phyloP scores from a whole-genome alignment of 2,113 vertebrate genomes.

The Marmota monax region DNA sequence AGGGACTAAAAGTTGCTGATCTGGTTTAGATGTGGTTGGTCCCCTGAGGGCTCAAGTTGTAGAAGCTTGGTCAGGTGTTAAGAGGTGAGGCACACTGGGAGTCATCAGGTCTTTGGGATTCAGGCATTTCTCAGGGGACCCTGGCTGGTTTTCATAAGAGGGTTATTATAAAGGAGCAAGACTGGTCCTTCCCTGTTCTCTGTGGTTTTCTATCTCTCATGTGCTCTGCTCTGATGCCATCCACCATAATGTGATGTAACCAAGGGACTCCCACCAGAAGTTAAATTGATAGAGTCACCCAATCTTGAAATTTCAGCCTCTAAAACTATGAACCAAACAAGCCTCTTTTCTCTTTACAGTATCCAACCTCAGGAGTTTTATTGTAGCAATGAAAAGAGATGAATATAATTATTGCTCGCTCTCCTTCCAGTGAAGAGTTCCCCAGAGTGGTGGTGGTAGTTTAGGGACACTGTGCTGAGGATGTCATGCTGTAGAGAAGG shows the following conservation, averaged over 20 bases:
- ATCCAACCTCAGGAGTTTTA: background rate
- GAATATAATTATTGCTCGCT: background rate
- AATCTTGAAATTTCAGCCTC: background rate
- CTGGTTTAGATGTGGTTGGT: background rate
- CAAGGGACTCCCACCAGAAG: background rate
- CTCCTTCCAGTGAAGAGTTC: background rate
- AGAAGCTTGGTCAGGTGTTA: background rate
- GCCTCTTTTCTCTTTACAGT: background rate
- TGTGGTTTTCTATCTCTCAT: background rate
- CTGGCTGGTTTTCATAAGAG: background rate
- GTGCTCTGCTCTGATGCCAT: background rate
- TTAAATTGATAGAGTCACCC: background rate
- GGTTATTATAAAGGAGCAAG: background rate
- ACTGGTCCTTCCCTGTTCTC: background rate
- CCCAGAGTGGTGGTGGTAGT: background rate
- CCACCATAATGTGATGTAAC: background rate
- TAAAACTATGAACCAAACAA: background rate
- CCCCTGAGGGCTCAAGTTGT: background rate
- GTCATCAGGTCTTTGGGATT: background rate
- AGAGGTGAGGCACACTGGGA: background rate
- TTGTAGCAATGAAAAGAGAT: background rate
- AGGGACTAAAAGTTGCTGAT: background rate
- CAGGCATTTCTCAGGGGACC: background rate
- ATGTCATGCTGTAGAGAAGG: too few species aligned
- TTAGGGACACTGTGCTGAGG: background rate